Evolutionary conservation across 2,797 vertebrate genomes (phyloP), one percentile per base, ranked within the genome.

Genomic region (Carapus acus): DNA sequence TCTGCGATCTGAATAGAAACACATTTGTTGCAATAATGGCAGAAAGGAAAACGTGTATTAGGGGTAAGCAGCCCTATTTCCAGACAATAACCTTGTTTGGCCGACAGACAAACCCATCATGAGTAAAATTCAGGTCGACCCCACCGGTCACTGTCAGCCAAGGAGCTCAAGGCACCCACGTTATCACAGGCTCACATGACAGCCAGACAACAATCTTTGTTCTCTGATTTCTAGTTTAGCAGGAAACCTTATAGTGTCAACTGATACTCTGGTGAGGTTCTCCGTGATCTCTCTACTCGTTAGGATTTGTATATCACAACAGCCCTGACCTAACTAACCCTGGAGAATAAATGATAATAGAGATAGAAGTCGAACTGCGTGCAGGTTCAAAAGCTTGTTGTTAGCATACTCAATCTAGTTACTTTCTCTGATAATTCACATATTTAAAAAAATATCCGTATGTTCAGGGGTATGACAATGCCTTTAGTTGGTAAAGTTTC

Each of bases 161-260:
- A 18, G 18, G 27, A 43, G 15, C 38, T 38, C 23, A 6, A 23
- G 18, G 38, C 31, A 11, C 6, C 13, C 19, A 40, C 17, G 9
- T 16, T 2, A n/a, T 21, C 22, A 24, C 22, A 41, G 17, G 13
- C 11, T 19, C n/a, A 34, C 11, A 24, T 22, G 21, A 34, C 6
- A 36, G 9, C 5, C 22, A 4, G 48, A 43, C 52, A 49, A 43
- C 7, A 47, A 62, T 54, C 3, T n/a, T 9, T n/a, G 6, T 15
- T n/a, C 33, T 52, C 16, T 43, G 13, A 7, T 19, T 40, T 43
- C 22, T 33, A 4, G 20, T 43, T 58, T 37, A 36, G 27, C 14
- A 38, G 44, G 49, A 52, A 53, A 63, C 13, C 5, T 17, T 19
- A 53, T 68, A 47, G 29, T 21, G 43, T 53, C 31, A 39, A 43